Conservation (phyloP, 2,113 vertebrate genomes). For the Proterorhinus semilunaris region DNA sequence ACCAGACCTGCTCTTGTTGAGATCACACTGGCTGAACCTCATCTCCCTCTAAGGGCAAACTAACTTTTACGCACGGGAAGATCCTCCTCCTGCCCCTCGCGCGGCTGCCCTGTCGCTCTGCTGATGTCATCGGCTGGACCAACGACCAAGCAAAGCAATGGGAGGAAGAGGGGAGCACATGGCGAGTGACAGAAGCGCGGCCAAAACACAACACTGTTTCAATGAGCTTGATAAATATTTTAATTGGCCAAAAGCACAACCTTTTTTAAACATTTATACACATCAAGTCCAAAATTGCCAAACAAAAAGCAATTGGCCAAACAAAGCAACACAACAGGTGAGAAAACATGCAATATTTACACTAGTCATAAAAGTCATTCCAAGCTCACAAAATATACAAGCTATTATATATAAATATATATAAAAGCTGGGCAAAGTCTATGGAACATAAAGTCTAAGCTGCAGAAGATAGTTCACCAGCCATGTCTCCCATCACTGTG, state of each 20-base stretch:
- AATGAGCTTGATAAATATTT: not conserved
- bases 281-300: not conserved
- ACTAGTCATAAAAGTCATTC: not conserved
- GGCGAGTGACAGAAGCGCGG: not conserved
- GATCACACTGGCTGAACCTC: slow-evolving; percentile 38
- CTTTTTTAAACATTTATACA: not conserved
- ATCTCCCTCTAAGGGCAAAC: slow-evolving; percentile 63
- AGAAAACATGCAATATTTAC: not conserved
- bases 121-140: slow-evolving; percentile 57
- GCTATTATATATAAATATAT: too few species aligned
- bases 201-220: not conserved
- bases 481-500: slow-evolving; percentile 83
- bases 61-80: slow-evolving; percentile 51
- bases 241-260: slow-evolving; percentile 8
- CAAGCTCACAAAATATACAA: too few species aligned
- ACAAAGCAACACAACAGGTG: slow-evolving; percentile 6
- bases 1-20: slow-evolving; percentile 51
- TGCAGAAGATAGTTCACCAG: slow-evolving; percentile 49
- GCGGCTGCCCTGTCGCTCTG: slow-evolving; percentile 67
- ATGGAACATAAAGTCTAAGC: slow-evolving; percentile 17
- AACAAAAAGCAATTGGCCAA: not conserved
- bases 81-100: slow-evolving; percentile 23
- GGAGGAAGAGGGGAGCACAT: not conserved
- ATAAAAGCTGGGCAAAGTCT: too few species aligned
- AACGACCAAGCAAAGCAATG: not conserved